phyloP scores from a whole-genome alignment of 2,888 invertebrate genomes.

The Alcis repandata region DNA sequence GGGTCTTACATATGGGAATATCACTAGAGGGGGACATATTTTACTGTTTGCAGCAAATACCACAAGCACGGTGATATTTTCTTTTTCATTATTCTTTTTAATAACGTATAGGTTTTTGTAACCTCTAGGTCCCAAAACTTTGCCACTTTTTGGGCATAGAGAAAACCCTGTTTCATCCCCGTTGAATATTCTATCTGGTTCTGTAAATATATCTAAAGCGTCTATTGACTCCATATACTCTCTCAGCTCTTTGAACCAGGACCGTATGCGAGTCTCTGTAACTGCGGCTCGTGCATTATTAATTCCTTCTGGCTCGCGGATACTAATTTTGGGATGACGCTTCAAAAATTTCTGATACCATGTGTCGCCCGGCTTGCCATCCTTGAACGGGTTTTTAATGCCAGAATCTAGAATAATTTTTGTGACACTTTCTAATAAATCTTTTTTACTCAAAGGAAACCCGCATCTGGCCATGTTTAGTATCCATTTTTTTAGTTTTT shows the following conservation, averaged over 20 bases:
- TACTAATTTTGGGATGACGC: constrained; percentile 10
- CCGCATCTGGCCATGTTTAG: constrained; percentile 15
- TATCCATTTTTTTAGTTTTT: constrained; percentile 1
- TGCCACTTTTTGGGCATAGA: constrained; percentile 49
- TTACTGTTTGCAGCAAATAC: constrained; percentile 45
- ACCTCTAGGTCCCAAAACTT: constrained; percentile 52
- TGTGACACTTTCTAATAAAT: constrained; percentile 10
- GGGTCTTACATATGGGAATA: constrained; percentile 50
- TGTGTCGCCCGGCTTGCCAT: constrained; percentile 13
- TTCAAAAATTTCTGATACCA: constrained; percentile 21
- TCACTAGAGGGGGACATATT: constrained; percentile 48
- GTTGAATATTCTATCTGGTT: constrained; percentile 37
- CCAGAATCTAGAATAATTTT: constrained; percentile 7
- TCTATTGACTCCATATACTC: constrained; percentile 27
- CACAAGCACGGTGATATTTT: constrained; percentile 49
- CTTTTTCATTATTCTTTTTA: constrained; percentile 48
- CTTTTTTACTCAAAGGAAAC: constrained; percentile 13
- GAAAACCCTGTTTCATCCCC: constrained; percentile 51
- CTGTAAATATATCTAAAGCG: constrained; percentile 27
- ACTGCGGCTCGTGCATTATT: constrained; percentile 20
- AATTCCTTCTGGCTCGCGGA: constrained; percentile 12
- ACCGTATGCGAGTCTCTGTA: constrained; percentile 17
- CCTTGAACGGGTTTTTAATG: constrained; percentile 14
- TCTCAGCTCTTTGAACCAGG: constrained; percentile 34
- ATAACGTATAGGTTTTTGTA: constrained; percentile 48